These are phyloP conservation scores for Anguilla pacifica DNA, from an alignment of 2,797 vertebrate genomes.

Conservation along the genomic window DNA sequence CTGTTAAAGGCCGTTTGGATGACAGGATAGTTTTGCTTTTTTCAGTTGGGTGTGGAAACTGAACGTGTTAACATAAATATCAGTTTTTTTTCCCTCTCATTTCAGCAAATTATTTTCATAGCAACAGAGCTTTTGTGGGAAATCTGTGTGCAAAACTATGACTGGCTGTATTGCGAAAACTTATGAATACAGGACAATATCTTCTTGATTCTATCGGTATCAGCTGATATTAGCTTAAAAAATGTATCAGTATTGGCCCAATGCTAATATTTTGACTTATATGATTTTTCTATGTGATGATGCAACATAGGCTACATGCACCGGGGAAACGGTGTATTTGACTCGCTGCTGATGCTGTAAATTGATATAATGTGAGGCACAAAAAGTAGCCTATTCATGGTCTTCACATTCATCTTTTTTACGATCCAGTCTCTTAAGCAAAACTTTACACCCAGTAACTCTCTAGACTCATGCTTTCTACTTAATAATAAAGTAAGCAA, in stretches of 20 bases:
- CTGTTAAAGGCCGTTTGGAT: neutral
- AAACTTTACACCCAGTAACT: too few relatives aligned
- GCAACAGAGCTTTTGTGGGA: conserved; percentile 17
- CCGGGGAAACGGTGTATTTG: neutral
- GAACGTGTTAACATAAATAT: neutral
- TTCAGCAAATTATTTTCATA: conserved; percentile 22
- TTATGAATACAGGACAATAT: neutral
- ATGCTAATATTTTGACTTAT: neutral
- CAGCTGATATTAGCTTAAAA: neutral
- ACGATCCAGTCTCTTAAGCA: neutral
- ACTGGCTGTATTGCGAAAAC: neutral
- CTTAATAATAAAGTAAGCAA: too few relatives aligned
- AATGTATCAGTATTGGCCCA: too few relatives aligned
- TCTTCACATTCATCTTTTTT: neutral
- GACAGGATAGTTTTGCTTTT: neutral
- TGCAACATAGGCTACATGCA: neutral
- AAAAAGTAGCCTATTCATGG: neutral
- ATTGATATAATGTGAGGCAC: neutral
- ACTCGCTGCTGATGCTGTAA: neutral
- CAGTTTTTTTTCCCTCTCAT: conserved; percentile 13
- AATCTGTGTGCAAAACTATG: neutral
- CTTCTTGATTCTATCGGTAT: neutral
- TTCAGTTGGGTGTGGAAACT: neutral
- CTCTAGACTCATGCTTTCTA: too few relatives aligned
- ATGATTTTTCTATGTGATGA: neutral